Evolutionary conservation across 2,888 invertebrate genomes (phyloP), one percentile per base, ranked within the genome.

Genomic region (Nemotelus nigrinus): DNA sequence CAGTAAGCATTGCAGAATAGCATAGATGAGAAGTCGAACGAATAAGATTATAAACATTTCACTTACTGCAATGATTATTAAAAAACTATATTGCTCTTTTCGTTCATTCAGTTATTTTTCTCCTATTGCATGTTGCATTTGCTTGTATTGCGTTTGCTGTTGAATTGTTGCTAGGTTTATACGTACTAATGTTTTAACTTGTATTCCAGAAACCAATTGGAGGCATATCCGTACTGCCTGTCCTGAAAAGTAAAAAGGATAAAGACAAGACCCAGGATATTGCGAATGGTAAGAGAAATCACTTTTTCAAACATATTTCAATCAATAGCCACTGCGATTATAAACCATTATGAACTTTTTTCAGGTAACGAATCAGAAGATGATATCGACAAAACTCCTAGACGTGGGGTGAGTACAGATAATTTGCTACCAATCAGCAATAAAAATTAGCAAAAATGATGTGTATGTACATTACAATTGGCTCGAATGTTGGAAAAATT

Each of bases 221-320:
- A 67, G 95, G 95, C 6, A 93, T 96, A 79, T 93, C 94, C 80
- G 95, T 95, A 81, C 90, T 95, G 87, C 95, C 95, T 68, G 85
- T 89, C 78, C 88, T 89, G 80, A 90, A 89, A 84, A 88, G 88
- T 81, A 89, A 89, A 84, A 89, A 90, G 82, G 88, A 89, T 78
- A 88, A 92, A 81, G 91, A 89, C 84, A 90, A 89, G 82, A 25
- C 25, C 25, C 89, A 89, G 84, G 89, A 90, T 83, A 87, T 87
- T 84, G 82, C 82, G 47, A 83, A 83, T 79, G 83, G 84, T 80
- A 83, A 84, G 78, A 82, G 83, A 4, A 67, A 6, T 4, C 7
- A 70, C 41, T 60, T 74, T 48, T 50, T 10, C 47, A 8, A 10
- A 47, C 41, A 41, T 44, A 48, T 63, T 25, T 25, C 25, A 25